These are phyloP conservation scores for Drosophila borealis DNA, from an alignment of 2,888 invertebrate species.

Conservation along the genomic window DNA sequence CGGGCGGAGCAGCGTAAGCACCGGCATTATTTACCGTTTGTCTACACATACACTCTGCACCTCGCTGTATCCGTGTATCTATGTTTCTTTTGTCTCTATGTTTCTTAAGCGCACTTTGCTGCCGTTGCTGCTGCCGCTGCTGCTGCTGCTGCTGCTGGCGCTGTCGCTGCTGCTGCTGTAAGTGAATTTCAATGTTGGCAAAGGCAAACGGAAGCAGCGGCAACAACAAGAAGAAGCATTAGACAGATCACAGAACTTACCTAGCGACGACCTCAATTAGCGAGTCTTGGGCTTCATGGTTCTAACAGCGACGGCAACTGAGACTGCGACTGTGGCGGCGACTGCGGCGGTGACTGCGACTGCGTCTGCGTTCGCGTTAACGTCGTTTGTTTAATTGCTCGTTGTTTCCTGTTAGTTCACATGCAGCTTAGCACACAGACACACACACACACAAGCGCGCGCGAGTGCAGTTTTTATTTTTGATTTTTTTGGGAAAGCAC, in stretches of 20 bases:
- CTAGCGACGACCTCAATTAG: constrained; percentile 76
- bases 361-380: constrained; percentile 25
- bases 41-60: constrained; percentile 30
- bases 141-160: neutral
- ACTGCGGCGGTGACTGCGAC: constrained; percentile 12
- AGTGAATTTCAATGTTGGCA: constrained; percentile 63
- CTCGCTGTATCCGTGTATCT: constrained; percentile 33
- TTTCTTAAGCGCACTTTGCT: constrained; percentile 21
- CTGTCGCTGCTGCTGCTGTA: constrained; percentile 35
- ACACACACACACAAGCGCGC: constrained; percentile 13
- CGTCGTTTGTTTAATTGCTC: constrained; percentile 68
- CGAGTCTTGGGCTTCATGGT: constrained; percentile 67
- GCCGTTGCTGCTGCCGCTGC: neutral
- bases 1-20: constrained; percentile 40
- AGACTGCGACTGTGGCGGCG: constrained; percentile 5
- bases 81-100: constrained; percentile 19
- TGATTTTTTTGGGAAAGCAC: constrained; percentile 47
- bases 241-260: constrained; percentile 63
- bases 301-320: constrained; percentile 51
- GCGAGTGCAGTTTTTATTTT: constrained; percentile 41
- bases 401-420: constrained; percentile 73
- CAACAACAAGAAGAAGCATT: constrained; percentile 21
- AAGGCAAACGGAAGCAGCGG: constrained; percentile 60
- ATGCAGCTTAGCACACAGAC: constrained; percentile 47
- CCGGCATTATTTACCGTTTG: constrained; percentile 77